phyloP scores from a whole-genome alignment of 2,888 invertebrate species.

The Chymomyza procnemis region DNA sequence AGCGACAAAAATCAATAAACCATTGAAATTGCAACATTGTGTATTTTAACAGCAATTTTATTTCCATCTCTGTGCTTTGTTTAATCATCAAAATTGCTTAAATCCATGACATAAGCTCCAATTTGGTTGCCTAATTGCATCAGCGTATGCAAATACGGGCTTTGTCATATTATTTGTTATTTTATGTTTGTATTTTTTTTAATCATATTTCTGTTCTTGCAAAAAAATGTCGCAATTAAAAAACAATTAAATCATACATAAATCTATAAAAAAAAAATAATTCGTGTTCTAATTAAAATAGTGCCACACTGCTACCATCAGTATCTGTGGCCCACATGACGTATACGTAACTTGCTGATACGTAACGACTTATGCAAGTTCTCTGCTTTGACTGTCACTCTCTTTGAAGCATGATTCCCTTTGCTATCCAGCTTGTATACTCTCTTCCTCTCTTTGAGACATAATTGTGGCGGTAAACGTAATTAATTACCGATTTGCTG shows the following conservation, averaged over 20 bases:
- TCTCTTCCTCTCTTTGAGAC: neutral
- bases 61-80: neutral
- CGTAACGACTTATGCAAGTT: neutral
- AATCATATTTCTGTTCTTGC: neutral
- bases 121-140: neutral
- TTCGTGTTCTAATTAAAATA: neutral
- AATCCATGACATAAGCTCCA: neutral
- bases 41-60: neutral
- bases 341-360: constrained; percentile 23
- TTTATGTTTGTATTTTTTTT: neutral
- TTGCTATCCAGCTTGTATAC: neutral
- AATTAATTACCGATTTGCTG: constrained; percentile 28
- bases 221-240: constrained; percentile 34
- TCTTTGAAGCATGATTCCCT: too few relatives aligned
- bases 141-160: too few relatives aligned
- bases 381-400: neutral
- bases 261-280: constrained; percentile 22
- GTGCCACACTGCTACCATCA: constrained; percentile 7
- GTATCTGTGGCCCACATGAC: constrained; percentile 8
- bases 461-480: constrained; percentile 31
- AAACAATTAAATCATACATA: constrained; percentile 27
- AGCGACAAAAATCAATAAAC: too few relatives aligned
- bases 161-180: neutral
- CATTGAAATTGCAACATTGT: too few relatives aligned
- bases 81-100: neutral